Conservation (phyloP, 2,797 vertebrate genomes). For the Sarcoramphus papa region DNA sequence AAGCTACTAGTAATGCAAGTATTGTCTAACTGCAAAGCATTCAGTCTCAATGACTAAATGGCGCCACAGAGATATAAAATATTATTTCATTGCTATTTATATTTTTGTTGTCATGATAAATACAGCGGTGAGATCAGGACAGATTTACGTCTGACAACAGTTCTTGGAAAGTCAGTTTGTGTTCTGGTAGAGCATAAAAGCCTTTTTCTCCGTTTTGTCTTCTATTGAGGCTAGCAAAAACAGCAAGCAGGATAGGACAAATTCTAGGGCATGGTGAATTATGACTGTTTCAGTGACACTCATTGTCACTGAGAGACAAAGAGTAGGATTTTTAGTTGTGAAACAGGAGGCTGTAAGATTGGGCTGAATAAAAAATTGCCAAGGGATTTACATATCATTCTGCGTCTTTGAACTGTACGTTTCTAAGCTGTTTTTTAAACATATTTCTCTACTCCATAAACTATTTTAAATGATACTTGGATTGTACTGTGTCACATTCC, state of each 20-base stretch:
- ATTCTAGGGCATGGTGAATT: not conserved
- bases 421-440: not conserved
- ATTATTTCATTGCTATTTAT: not conserved
- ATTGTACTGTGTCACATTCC: conserved; percentile 14
- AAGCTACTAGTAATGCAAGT: not conserved
- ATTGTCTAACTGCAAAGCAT: not conserved
- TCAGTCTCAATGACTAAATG: rapidly evolving
- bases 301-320: not conserved
- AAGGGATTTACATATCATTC: not conserved
- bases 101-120: not conserved
- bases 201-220: not conserved
- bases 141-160: not conserved
- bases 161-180: not conserved
- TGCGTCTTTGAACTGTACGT: not conserved
- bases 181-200: not conserved
- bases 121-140: not conserved
- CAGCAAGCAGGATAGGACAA: not conserved
- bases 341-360: not conserved
- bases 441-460: not conserved
- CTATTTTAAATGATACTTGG: not conserved
- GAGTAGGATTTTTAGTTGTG: not conserved
- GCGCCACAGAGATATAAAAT: not conserved
- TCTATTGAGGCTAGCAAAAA: not conserved
- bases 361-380: not conserved
- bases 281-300: not conserved